Percentiles rank a stretch among this genome's conserved stretches.
phyloP scores from a whole-genome alignment of 2,797 vertebrate species.

The Pogonophryne albipinna region DNA sequence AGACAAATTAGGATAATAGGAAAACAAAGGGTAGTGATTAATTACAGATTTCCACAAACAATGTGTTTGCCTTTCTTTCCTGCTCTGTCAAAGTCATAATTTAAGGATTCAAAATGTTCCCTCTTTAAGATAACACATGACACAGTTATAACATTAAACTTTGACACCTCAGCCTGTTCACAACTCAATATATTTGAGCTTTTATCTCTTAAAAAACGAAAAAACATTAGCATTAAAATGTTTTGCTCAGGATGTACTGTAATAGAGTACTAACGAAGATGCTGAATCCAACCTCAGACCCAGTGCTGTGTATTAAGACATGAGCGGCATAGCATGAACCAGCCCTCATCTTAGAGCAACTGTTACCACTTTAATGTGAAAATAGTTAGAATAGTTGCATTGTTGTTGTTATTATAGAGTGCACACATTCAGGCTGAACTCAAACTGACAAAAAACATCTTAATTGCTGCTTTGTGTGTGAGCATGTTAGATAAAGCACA shows the following conservation, averaged over 20 bases:
- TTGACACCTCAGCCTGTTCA: too few species aligned
- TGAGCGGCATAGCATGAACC: not conserved
- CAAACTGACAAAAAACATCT: not conserved
- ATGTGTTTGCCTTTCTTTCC: not conserved
- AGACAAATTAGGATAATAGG: not conserved
- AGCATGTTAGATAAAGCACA: conserved; percentile 37
- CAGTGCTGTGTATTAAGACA: not conserved
- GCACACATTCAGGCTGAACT: not conserved
- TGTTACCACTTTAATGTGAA: conserved; percentile 11
- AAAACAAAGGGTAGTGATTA: not conserved
- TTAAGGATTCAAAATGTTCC: not conserved
- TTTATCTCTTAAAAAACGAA: too few species aligned
- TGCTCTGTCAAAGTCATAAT: not conserved
- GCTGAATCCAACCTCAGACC: not conserved
- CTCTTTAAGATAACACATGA: too few species aligned
- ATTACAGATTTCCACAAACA: not conserved
- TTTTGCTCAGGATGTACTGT: not conserved
- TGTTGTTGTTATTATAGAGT: conserved; percentile 1
- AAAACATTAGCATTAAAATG: too few species aligned
- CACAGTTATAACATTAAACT: too few species aligned
- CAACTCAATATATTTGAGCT: too few species aligned
- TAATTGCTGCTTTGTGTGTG: not conserved
- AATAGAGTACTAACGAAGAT: not conserved
- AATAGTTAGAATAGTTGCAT: conserved; percentile 17
- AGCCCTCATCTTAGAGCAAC: conserved; percentile 3